These are phyloP conservation scores for Pipistrellus pygmaeus DNA, from an alignment of 2,797 vertebrate species.

Conservation along the genomic window DNA sequence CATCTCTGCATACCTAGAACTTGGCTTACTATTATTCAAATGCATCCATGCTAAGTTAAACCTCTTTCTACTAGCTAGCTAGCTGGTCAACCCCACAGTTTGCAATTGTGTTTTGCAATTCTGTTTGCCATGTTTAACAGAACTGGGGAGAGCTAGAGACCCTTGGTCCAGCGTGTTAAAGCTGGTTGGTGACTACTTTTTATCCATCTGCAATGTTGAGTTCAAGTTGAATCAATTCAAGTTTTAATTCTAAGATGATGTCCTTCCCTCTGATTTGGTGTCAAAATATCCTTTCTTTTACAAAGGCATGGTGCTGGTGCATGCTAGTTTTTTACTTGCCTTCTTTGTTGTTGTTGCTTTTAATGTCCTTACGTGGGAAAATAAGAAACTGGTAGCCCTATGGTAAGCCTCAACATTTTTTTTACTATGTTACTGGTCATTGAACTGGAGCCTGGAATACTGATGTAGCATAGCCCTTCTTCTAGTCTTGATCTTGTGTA, in stretches of 20 bases:
- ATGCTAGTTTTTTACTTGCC: neutral
- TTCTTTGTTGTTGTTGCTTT: neutral
- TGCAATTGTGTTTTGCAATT: neutral
- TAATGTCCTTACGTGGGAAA: neutral
- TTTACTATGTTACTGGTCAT: neutral
- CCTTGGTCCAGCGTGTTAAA: neutral
- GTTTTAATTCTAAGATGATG: conserved; percentile 9
- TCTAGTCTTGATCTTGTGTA: too few relatives aligned
- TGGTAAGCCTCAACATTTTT: neutral
- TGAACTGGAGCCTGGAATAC: neutral
- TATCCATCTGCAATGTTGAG: neutral
- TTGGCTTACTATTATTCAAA: neutral
- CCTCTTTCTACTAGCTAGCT: neutral
- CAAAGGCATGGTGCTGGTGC: neutral
- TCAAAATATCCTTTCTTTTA: neutral
- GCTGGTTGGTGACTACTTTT: neutral
- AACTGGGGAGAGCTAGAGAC: neutral
- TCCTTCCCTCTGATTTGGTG: neutral
- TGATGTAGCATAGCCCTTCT: neutral
- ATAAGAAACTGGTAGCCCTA: neutral
- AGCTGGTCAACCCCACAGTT: neutral
- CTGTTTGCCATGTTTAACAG: neutral
- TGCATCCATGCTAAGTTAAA: neutral
- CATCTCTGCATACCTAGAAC: neutral
- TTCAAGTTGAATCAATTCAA: neutral